Base-by-base conservation (phyloP, 2,113 vertebrate species). In the Chauna torquata region DNA sequence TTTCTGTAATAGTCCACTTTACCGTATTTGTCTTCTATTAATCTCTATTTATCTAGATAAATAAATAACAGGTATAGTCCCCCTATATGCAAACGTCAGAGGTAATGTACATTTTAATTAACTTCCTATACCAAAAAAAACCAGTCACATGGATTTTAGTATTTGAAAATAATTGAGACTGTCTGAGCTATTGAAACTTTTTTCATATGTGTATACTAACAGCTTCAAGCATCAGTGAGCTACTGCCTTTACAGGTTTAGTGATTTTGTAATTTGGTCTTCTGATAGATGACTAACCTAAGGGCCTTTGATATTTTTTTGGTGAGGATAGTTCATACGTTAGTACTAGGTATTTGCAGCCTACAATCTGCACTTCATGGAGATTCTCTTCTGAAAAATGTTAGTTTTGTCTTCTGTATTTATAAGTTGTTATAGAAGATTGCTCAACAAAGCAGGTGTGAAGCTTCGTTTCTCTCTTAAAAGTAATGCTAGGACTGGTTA, bases 231-330 rank as follows among this genome's bases (percentile, higher is more conserved):
- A 92, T 80, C 70, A 95, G 27, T 50, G 36, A 96, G 49, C 59
- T 83, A 49, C 65, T 69, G 59, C 66, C 70, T 88, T 88, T 55
- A 49, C 2, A 9, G 91, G 75, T 95, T 95, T 94, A 95, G 95
- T 94, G 71, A 87, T 95, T 97, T 96, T 97, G 90, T 58, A 96
- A 95, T 61, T 93, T 94, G 76, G 80, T 70, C 52, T 91, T 57
- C 72, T 96, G 86, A 96, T 68, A 93, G 65, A 97, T 94, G 92
- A 96, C 62, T 92, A 94, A 96, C 89, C 85, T 92, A 88, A 93
- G 94, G 64, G 89, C 66, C 71, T 84, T 36, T 9, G 72, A 70
- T 92, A 82, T 94, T 96, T 96, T 96, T 98, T 94, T 96, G 96
- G 94, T 96, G 72, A 90, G 74, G 82, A 94, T 50, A 92, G 64